phyloP scores from a whole-genome alignment of 2,888 invertebrate species.

The Diarsia dahlii region DNA sequence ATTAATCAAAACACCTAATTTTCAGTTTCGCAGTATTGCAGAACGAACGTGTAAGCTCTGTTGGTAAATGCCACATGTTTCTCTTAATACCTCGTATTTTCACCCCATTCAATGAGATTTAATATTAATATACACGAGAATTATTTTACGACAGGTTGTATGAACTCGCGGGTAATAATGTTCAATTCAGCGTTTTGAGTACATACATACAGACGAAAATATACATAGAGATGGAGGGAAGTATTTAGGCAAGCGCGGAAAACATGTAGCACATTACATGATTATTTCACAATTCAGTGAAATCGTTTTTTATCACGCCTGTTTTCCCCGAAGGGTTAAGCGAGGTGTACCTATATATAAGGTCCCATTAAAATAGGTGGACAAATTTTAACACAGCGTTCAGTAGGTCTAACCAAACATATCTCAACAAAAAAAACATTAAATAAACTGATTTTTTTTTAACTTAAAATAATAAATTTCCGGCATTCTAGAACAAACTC shows the following conservation, averaged over 20 bases:
- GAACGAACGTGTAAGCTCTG: constrained; percentile 14
- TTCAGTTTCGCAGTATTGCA: constrained; percentile 37
- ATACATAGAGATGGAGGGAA: neutral
- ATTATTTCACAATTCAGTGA: neutral
- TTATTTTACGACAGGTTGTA: constrained; percentile 61
- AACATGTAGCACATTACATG: too few relatives aligned
- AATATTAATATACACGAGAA: constrained; percentile 74
- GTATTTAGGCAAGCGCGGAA: neutral
- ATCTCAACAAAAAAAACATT: too few relatives aligned
- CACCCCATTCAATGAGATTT: constrained; percentile 75
- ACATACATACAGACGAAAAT: neutral
- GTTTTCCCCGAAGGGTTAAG: too few relatives aligned
- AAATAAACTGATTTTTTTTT: too few relatives aligned
- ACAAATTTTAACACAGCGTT: too few relatives aligned
- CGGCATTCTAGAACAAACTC: too few relatives aligned
- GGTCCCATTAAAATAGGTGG: too few relatives aligned
- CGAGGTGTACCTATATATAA: too few relatives aligned
- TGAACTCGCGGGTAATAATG: constrained; percentile 23
- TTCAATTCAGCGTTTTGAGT: constrained; percentile 15
- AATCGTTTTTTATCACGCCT: neutral
- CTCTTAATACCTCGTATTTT: constrained; percentile 76
- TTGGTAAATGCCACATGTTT: constrained; percentile 54
- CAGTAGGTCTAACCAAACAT: too few relatives aligned
- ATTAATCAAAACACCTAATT: constrained; percentile 16
- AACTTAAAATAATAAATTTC: too few relatives aligned